These are phyloP conservation scores for Rhineura floridana DNA, from an alignment of 2,113 vertebrate species.

Conservation along the genomic window DNA sequence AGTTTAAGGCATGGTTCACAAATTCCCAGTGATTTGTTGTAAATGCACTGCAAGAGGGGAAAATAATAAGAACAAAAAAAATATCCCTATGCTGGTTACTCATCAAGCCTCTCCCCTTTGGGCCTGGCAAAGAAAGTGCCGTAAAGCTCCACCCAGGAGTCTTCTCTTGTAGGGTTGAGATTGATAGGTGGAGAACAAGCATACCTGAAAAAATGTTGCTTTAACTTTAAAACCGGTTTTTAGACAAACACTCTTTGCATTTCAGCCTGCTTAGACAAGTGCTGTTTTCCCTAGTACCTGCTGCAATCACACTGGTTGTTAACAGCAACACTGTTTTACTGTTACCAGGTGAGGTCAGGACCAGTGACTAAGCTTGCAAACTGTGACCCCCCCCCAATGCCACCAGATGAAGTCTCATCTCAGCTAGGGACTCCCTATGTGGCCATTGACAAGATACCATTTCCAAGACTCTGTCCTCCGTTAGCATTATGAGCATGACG, in stretches of 20 bases:
- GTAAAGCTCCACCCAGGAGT: neutral
- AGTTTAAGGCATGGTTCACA: conserved; percentile 15
- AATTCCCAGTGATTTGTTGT: conserved; percentile 5
- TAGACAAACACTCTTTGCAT: neutral
- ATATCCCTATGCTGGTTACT: neutral
- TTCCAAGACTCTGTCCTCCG: neutral
- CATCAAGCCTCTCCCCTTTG: neutral
- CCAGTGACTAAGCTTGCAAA: too few relatives aligned
- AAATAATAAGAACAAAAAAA: neutral
- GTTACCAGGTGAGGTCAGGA: neutral
- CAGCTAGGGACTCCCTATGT: neutral
- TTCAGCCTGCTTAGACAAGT: neutral
- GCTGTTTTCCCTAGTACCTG: neutral
- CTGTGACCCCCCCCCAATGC: neutral
- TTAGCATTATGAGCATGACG: neutral
- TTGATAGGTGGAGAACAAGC: neutral
- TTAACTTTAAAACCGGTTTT: conserved; percentile 6
- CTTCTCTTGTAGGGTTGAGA: neutral
- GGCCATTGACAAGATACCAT: neutral
- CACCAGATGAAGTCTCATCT: neutral
- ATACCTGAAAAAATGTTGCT: neutral
- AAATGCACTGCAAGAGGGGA: neutral
- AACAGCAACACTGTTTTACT: neutral
- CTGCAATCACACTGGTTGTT: neutral
- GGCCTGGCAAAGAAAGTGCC: neutral